Base-by-base conservation (phyloP, 2,113 vertebrate species). In the Epinephelus moara region DNA sequence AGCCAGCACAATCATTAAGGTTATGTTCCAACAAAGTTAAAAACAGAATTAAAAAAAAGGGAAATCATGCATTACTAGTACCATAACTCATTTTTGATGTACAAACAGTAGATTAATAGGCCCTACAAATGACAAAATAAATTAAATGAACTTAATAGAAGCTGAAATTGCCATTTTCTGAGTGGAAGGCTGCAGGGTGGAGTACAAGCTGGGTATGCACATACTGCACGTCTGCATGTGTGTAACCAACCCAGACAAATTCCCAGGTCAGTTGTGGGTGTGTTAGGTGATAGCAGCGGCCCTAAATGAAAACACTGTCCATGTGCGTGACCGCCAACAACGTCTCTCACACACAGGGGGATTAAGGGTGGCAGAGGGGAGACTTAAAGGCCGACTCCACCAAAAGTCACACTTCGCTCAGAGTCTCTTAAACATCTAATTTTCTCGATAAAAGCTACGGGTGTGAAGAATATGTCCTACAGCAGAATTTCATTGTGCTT, bases 291-390 rank as follows among this genome's bases (percentile, higher is more conserved):
- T 56, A 66, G 71, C 73, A 90, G 68, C 59, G 7, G 81, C 70
- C 70, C 88, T 81, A 75, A 91, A 90, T 80, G 78, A 93, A 94
- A 92, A 93, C 80, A 90, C 72, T 57, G 82, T 84, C 83, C 77
- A 84, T 88, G 90, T 88, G 88, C 56, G 75, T 91, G 88, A 89
- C 82, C 25, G 62, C 82, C 70, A 72, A 80, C 80, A 8, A 56
- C 0, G 62, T 67, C 60, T 82, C 75, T 74, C 80, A 69, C 84
- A 88, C 85, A 91, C 79, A 66, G 49, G 25, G 77, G 92, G 81
- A 90, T 91, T 89, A 87, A 66, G 57, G 84, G 72, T 64, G 70
- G 75, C 49, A 64, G 52, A 67, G 69, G 63, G 67, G 52, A 86
- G 88, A 85, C 42, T 30, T 49, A 82, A 88, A 77, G 50, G 47